Percentiles rank a stretch among this genome's conserved stretches.
phyloP scores from a whole-genome alignment of 2,113 vertebrate genomes.

The Gallinago media region DNA sequence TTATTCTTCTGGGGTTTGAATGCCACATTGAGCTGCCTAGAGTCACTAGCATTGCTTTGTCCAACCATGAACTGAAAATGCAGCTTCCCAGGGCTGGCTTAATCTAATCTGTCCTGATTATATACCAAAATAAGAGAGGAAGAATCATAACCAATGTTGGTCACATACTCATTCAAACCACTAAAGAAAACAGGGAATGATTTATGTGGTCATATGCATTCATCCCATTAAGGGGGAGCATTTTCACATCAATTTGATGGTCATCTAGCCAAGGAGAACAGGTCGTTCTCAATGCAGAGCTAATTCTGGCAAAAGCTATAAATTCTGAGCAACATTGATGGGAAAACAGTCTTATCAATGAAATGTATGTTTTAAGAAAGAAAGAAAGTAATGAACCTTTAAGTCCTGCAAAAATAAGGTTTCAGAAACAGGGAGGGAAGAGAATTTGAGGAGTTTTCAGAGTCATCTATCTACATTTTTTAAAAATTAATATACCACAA shows the following conservation, averaged over 20 bases:
- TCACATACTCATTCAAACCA: neutral
- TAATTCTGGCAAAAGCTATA: conserved; percentile 1
- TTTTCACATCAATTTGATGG: neutral
- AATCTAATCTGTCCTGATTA: conserved; percentile 43
- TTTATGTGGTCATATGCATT: neutral
- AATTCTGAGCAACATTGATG: neutral
- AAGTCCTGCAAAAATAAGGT: neutral
- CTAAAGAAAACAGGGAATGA: neutral
- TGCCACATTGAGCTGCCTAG: neutral
- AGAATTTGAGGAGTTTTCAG: neutral
- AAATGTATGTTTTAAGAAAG: neutral
- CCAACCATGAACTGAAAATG: neutral
- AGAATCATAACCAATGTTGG: conserved; percentile 5
- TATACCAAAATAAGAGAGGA: neutral
- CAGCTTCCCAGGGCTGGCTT: neutral
- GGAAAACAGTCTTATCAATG: neutral
- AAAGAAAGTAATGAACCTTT: neutral
- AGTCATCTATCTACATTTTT: neutral
- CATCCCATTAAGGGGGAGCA: neutral
- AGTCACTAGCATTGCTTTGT: neutral
- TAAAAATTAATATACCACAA: neutral
- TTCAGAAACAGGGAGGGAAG: neutral
- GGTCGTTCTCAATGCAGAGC: neutral
- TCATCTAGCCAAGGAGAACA: conserved; percentile 3
- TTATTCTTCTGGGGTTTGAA: neutral